These are phyloP conservation scores for Malurus melanocephalus DNA, from an alignment of 2,113 vertebrate species.

Conservation along the genomic window DNA sequence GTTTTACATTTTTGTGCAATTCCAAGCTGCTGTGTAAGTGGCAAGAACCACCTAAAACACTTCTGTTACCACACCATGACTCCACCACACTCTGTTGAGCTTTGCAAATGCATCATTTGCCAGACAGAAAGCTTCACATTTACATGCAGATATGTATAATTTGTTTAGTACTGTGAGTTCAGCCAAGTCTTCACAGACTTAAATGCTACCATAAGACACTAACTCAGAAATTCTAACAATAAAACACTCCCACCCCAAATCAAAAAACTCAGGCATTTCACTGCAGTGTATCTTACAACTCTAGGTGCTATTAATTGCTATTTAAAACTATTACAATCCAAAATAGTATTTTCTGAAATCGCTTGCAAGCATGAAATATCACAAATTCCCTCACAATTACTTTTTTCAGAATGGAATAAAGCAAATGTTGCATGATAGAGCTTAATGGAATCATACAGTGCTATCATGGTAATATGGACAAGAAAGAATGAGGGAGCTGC, in stretches of 20 bases:
- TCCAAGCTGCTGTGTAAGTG: not conserved
- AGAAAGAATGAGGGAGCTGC: not conserved
- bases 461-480: not conserved
- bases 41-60: not conserved
- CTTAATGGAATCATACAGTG: not conserved
- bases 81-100: not conserved
- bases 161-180: not conserved
- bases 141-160: not conserved
- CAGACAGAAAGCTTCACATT: not conserved
- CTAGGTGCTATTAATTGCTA: not conserved
- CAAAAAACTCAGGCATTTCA: not conserved
- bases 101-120: not conserved
- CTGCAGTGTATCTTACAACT: not conserved
- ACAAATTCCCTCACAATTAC: not conserved
- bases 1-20: not conserved
- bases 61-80: not conserved
- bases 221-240: not conserved
- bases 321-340: not conserved
- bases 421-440: not conserved
- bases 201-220: not conserved
- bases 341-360: not conserved
- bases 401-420: not conserved
- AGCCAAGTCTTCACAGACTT: not conserved
- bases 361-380: not conserved
- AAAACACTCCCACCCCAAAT: not conserved